These are phyloP conservation scores for Pyrgilauda ruficollis DNA, from an alignment of 2,113 vertebrate genomes.

Conservation along the genomic window DNA sequence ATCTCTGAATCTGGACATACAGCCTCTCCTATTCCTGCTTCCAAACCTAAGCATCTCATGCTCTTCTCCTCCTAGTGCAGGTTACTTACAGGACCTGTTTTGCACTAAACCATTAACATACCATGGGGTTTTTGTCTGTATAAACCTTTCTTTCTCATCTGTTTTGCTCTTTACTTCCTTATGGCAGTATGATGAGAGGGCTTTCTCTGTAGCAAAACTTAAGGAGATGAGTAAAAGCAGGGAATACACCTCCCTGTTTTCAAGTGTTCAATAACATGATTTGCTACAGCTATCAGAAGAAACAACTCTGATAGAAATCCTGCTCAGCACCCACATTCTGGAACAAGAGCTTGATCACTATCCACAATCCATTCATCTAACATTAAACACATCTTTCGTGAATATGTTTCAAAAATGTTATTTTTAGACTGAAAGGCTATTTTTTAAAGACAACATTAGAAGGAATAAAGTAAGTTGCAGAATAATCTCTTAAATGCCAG, in stretches of 20 bases:
- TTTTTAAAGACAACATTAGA: background rate
- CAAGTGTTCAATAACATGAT: background rate
- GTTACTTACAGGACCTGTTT: background rate
- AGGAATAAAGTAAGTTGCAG: background rate
- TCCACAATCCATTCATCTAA: background rate
- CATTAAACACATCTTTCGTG: background rate
- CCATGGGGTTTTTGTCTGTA: rapidly evolving
- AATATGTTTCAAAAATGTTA: background rate
- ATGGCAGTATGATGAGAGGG: background rate
- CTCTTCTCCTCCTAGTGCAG: background rate
- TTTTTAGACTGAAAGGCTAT: background rate
- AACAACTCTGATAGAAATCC: background rate
- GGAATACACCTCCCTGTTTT: background rate
- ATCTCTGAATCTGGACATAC: background rate
- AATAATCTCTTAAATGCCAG: background rate
- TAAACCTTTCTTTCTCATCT: background rate
- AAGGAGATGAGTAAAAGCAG: background rate
- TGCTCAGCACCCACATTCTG: background rate
- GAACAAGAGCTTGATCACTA: background rate
- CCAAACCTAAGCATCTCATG: background rate
- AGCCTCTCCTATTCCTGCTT: background rate
- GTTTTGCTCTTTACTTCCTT: background rate
- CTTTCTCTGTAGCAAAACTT: background rate
- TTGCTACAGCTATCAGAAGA: background rate
- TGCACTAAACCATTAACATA: background rate